Percentiles rank a stretch among this genome's conserved stretches.
Evolutionary conservation across 2,113 vertebrate genomes (phyloP).

Genomic region (Neomonachus schauinslandi): DNA sequence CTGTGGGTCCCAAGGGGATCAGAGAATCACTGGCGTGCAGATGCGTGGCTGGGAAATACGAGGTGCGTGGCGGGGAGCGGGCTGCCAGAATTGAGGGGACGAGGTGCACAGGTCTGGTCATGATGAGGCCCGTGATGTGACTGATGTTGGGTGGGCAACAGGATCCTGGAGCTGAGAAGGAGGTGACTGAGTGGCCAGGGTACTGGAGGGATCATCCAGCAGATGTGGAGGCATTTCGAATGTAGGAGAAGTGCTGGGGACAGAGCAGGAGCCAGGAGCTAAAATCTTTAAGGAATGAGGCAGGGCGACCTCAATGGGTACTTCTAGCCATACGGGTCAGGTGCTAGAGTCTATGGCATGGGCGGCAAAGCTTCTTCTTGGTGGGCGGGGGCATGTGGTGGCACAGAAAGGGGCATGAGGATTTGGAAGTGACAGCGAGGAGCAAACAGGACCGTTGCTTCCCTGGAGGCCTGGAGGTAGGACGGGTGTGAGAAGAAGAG

Average conservation of each 20-base stretch:
- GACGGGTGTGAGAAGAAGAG: too few relatives aligned
- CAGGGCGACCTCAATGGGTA: accelerated
- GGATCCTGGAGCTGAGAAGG: neutral
- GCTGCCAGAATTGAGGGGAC: neutral
- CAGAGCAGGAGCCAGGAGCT: neutral
- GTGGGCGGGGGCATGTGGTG: accelerated
- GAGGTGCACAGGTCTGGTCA: neutral
- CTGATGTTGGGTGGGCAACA: neutral
- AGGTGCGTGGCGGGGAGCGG: neutral
- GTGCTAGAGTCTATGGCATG: accelerated
- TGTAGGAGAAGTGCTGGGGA: neutral
- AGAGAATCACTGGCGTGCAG: neutral
- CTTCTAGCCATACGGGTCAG: neutral
- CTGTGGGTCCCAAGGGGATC: neutral
- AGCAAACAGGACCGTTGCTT: too few relatives aligned
- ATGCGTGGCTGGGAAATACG: neutral
- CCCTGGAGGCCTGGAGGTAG: too few relatives aligned
- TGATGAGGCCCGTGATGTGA: accelerated
- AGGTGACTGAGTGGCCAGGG: neutral
- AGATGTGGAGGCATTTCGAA: accelerated
- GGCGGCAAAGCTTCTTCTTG: neutral
- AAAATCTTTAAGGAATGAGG: neutral
- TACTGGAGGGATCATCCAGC: too few relatives aligned
- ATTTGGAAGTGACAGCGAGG: neutral
- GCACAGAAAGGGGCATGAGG: too few relatives aligned